phyloP scores from a whole-genome alignment of 2,797 vertebrate species.

The Acanthurus tractus region DNA sequence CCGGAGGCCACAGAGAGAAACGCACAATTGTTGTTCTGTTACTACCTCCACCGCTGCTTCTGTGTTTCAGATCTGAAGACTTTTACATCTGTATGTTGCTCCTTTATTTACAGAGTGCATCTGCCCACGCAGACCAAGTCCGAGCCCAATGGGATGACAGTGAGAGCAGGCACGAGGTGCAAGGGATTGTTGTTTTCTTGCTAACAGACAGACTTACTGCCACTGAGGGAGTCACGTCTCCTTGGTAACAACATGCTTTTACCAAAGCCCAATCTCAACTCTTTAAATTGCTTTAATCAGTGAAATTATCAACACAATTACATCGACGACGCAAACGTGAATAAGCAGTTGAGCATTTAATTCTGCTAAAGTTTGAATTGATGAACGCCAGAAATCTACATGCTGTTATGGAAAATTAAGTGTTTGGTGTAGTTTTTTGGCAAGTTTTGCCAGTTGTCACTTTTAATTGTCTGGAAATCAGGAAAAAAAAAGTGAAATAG shows the following conservation, averaged over 20 bases:
- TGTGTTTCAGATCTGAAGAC: slow-evolving; percentile 71
- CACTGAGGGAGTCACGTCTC: slow-evolving; percentile 79
- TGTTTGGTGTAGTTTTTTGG: slow-evolving; percentile 42
- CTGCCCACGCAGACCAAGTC: slow-evolving; percentile 71
- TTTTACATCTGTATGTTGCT: slow-evolving; percentile 75
- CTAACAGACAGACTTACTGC: slow-evolving; percentile 67
- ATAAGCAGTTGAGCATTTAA: slow-evolving; percentile 60
- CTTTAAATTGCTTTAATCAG: slow-evolving; percentile 80
- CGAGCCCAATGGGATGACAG: slow-evolving; percentile 48
- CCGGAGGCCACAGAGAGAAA: slow-evolving; percentile 61
- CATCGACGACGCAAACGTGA: slow-evolving; percentile 76
- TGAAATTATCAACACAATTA: slow-evolving; percentile 83
- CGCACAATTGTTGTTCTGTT: slow-evolving; percentile 49
- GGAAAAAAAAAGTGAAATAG: neutral
- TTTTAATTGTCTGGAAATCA: slow-evolving; percentile 14
- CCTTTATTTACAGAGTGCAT: slow-evolving; percentile 73
- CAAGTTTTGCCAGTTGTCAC: slow-evolving; percentile 33
- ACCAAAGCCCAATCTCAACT: slow-evolving; percentile 71
- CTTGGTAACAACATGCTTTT: slow-evolving; percentile 82
- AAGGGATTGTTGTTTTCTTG: slow-evolving; percentile 76
- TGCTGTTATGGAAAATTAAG: slow-evolving; percentile 61
- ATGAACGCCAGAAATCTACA: slow-evolving; percentile 41
- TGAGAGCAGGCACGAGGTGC: slow-evolving; percentile 59
- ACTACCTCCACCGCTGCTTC: slow-evolving; percentile 52
- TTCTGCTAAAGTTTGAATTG: slow-evolving; percentile 45